Percentiles rank a stretch among this genome's conserved stretches.
These are phyloP conservation scores for Acleris sparsana DNA, from an alignment of 2,888 invertebrate genomes.

Conservation along the genomic window DNA sequence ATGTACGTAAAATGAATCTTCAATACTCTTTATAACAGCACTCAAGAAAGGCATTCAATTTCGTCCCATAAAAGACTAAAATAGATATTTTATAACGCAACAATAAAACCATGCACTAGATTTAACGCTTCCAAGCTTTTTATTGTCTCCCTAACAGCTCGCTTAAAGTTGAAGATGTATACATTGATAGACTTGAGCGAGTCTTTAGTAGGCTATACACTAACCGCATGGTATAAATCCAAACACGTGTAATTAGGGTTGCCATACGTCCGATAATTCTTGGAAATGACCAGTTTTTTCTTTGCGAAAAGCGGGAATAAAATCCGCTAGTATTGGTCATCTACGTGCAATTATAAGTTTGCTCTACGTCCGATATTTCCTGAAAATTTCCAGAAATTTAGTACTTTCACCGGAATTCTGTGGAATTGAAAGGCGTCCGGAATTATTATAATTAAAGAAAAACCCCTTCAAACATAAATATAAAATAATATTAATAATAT, in stretches of 20 bases:
- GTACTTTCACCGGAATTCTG: no score
- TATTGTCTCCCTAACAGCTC: conserved; percentile 16
- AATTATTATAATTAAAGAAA: no score
- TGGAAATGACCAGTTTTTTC: no score
- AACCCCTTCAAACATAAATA: no score
- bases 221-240: conserved; percentile 4
- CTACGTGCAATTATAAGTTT: no score
- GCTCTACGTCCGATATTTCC: no score
- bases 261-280: no score
- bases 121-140: conserved; percentile 24
- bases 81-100: not conserved
- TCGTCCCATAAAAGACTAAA: conserved; percentile 10
- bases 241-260: no score
- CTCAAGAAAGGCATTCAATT: conserved; percentile 9
- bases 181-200: conserved; percentile 18
- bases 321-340: not conserved
- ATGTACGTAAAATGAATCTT: not conserved
- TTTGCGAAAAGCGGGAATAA: no score
- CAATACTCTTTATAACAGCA: not conserved
- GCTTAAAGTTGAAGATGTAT: conserved; percentile 28
- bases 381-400: no score
- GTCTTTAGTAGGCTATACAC: conserved; percentile 5
- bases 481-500: no score
- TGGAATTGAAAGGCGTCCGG: no score
- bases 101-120: conserved; percentile 11